Conservation (phyloP, 2,113 vertebrate genomes). For the Trichechus manatus region DNA sequence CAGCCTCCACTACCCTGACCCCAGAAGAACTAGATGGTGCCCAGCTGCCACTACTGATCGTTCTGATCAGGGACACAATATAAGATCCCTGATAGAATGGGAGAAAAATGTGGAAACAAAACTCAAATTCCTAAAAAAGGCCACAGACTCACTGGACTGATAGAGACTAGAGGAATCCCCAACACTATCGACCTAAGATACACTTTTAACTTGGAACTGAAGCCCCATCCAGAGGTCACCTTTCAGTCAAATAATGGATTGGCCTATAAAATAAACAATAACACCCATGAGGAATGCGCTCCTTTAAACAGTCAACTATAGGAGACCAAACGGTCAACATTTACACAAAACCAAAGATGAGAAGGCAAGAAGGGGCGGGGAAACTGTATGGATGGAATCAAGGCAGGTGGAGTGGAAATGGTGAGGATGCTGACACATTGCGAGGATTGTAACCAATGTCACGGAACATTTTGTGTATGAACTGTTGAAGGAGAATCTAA, state of each 20-base stretch:
- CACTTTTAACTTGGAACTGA: too few species aligned
- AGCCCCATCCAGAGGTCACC: not conserved
- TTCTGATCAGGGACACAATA: too few species aligned
- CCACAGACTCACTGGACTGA: too few species aligned
- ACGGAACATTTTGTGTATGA: not conserved
- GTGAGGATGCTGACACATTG: not conserved
- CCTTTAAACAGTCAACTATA: not conserved
- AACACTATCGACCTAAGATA: too few species aligned
- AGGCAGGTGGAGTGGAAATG: not conserved
- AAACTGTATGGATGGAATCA: not conserved
- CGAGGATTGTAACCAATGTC: not conserved
- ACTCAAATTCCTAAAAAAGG: too few species aligned
- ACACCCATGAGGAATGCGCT: not conserved
- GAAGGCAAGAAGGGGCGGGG: not conserved
- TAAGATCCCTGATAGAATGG: too few species aligned
- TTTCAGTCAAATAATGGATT: not conserved
- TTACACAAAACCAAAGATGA: not conserved
- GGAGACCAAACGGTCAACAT: not conserved
- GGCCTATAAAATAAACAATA: not conserved
- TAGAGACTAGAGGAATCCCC: too few species aligned
- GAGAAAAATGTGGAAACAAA: too few species aligned
- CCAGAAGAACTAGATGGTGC: too few species aligned
- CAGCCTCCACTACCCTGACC: too few species aligned
- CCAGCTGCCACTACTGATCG: too few species aligned
- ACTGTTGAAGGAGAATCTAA: not conserved